Evolutionary conservation across 2,797 vertebrate species (phyloP).

Genomic region (Rhynchotus rufescens): DNA sequence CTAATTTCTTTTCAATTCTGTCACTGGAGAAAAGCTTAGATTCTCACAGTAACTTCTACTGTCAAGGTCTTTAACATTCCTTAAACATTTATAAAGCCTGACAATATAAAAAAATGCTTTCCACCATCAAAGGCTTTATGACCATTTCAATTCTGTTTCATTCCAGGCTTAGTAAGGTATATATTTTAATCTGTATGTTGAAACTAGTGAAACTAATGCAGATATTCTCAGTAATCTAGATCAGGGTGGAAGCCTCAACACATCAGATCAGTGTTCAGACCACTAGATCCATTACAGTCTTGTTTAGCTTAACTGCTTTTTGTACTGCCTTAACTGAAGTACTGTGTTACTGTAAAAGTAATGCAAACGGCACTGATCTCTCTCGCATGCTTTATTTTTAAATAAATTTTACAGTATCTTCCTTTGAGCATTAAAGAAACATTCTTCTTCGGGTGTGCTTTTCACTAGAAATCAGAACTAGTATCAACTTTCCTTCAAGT

Average conservation of each 20-base stretch:
- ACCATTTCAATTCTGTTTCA: not conserved
- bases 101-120: not conserved
- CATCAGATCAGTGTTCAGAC: not conserved
- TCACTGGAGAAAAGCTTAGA: not conserved
- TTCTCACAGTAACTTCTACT: not conserved
- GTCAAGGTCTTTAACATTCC: not conserved
- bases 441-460: not conserved
- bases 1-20: not conserved
- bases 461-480: conserved; percentile 39
- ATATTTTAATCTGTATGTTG: not conserved
- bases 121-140: not conserved
- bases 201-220: not conserved
- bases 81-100: not conserved
- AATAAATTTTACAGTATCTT: not conserved
- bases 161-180: not conserved
- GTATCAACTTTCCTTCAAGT: conserved; percentile 45
- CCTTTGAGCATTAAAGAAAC: not conserved
- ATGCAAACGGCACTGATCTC: not conserved
- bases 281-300: not conserved
- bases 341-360: not conserved
- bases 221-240: not conserved
- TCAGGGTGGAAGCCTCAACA: not conserved
- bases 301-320: not conserved
- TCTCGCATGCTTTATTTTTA: not conserved
- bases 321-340: not conserved